Percentiles rank a stretch among this genome's conserved stretches.
Evolutionary conservation across 2,888 invertebrate species (phyloP).

Genomic region (Mactromeris polynyma): DNA sequence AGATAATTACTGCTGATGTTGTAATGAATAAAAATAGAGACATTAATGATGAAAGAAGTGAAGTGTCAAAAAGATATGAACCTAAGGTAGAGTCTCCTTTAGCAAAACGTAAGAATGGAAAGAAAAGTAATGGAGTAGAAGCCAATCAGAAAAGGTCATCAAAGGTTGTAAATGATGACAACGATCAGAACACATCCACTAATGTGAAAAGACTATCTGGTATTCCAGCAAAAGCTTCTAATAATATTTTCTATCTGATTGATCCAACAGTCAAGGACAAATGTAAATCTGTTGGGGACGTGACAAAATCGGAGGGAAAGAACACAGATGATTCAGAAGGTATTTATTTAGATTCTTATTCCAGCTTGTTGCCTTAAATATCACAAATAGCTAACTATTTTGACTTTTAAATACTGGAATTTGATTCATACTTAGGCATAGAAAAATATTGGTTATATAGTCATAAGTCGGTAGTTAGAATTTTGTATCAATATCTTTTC

Average conservation of each 20-base stretch:
- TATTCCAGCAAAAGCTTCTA: conserved; percentile 55
- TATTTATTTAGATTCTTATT: neutral
- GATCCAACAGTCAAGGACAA: conserved; percentile 78
- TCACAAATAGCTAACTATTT: too few relatives aligned
- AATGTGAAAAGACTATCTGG: conserved; percentile 58
- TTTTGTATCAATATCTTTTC: too few relatives aligned
- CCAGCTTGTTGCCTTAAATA: too few relatives aligned
- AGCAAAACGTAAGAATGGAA: conserved; percentile 50
- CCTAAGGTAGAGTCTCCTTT: conserved; percentile 54
- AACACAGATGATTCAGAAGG: neutral
- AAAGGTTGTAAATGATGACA: conserved; percentile 46
- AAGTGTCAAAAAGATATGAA: conserved; percentile 57
- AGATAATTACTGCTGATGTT: conserved; percentile 47
- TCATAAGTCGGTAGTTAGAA: too few relatives aligned
- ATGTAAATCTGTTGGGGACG: conserved; percentile 65
- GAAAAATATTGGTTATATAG: too few relatives aligned
- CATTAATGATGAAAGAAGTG: conserved; percentile 46
- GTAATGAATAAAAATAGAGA: conserved; percentile 50
- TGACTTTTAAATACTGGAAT: too few relatives aligned
- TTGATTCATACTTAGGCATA: too few relatives aligned
- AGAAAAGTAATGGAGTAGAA: conserved; percentile 36
- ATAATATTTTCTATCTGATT: conserved; percentile 79
- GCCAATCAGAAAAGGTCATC: conserved; percentile 28
- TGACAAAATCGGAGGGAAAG: conserved; percentile 25
- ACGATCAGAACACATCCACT: conserved; percentile 50